phyloP scores from a whole-genome alignment of 2,797 vertebrate genomes.

The Macropodus opercularis region DNA sequence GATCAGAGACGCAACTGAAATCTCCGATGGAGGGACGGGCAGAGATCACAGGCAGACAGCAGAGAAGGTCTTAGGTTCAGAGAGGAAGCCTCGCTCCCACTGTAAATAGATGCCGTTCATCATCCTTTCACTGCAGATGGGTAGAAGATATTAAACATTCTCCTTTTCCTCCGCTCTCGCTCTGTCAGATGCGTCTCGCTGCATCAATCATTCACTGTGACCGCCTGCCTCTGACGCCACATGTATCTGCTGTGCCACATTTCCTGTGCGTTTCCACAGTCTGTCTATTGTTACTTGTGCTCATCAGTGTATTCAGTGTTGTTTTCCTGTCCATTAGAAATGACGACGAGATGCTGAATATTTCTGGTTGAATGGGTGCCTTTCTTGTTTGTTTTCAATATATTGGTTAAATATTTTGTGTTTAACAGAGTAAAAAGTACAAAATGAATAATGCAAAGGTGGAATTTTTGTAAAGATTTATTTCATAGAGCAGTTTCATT shows the following conservation, averaged over 20 bases:
- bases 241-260: slow-evolving; percentile 25
- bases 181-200: slow-evolving; percentile 57
- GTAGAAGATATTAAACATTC: slow-evolving; percentile 59
- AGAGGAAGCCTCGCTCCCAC: slow-evolving; percentile 47
- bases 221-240: slow-evolving; percentile 34
- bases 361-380: not conserved
- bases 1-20: no score
- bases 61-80: slow-evolving; percentile 25
- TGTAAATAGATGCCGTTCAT: slow-evolving; percentile 68
- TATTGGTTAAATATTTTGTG: not conserved
- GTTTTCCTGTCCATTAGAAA: slow-evolving; percentile 5
- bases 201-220: slow-evolving; percentile 62
- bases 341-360: not conserved
- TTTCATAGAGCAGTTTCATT: no score
- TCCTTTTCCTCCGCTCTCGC: slow-evolving; percentile 50
- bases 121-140: slow-evolving; percentile 58
- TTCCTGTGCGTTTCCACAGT: slow-evolving; percentile 4
- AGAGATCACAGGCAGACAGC: slow-evolving; percentile 34
- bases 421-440: not conserved
- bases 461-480: no score
- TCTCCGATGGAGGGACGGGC: slow-evolving; percentile 18
- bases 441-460: no score
- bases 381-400: not conserved
- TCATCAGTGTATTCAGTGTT: slow-evolving; percentile 8
- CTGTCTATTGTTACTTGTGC: slow-evolving; percentile 2